Base-by-base conservation (phyloP, 2,797 vertebrate species). In the Typhlichthys eigenmanni region DNA sequence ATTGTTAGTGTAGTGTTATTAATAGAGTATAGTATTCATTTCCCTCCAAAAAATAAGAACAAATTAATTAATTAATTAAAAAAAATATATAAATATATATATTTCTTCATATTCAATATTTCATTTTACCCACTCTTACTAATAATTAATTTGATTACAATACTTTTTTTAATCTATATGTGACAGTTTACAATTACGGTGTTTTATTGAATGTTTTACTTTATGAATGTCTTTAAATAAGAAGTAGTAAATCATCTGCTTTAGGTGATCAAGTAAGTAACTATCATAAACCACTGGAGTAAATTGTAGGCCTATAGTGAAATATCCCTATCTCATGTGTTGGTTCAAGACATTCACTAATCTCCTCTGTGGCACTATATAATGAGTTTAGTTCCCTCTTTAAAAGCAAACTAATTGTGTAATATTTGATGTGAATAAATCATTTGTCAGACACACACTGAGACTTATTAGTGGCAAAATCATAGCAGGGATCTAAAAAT, bases 401-500 rank as follows among this genome's bases (percentile, higher is more conserved):
- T 71, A 71, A 81, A 76, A 68, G 78, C 69, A 78, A 76, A 78
- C 66, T 80, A 82, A 89, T 89, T 85, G 85, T 69, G 46, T 29
- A 13, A 45, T 34, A 46, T 83, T 79, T 87, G 74, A 84, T 76
- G 78, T 70, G 57, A 72, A 68, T 66, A 79, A 80, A 80, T 54
- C 58, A 58, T 80, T 76, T 74, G 55, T 86, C 64, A 77, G 66
- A 68, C 51, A 38, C 58, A 77, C 68, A 57, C 43, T 47, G 57
- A 54, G 61, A 55, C 62, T 68, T 69, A 77, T 84, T 87, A 76
- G 61, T 32, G 70, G 60, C 58, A 55, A 72, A 79, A 73, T 74
- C 68, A 74, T 50, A 69, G 34, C 58, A 53, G 56, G 58, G 55
- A 74, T 83, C 68, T 65, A 47, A 66, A 68, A 64, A 61, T 62